Evolutionary conservation across 2,113 vertebrate genomes (phyloP).

Genomic region (Formicarius rufipectus): DNA sequence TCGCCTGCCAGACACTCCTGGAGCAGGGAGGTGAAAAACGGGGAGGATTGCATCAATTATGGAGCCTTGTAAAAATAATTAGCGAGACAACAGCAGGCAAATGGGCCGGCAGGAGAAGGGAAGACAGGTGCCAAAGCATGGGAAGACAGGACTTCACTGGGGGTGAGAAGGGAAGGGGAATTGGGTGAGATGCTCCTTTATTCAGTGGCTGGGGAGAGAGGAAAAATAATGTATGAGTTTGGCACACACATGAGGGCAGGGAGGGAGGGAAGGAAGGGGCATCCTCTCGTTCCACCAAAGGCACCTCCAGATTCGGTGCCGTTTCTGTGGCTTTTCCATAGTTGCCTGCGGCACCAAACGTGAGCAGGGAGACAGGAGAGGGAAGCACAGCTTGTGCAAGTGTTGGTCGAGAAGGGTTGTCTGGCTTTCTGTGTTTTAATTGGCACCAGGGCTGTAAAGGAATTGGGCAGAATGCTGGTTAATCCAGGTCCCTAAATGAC

Average conservation of each 20-base stretch:
- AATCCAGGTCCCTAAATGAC: neutral
- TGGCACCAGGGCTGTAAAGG: neutral
- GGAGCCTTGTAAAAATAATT: constrained; percentile 47
- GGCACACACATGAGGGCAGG: neutral
- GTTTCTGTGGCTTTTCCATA: neutral
- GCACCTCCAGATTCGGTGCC: neutral
- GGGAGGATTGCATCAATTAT: constrained; percentile 28
- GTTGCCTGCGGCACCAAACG: neutral
- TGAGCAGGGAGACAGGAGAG: neutral
- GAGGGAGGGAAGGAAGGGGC: neutral
- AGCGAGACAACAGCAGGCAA: constrained; percentile 49
- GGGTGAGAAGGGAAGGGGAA: neutral
- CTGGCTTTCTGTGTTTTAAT: rapidly evolving
- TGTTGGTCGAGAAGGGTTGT: rapidly evolving
- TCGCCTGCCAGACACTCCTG: neutral
- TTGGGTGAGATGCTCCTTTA: neutral
- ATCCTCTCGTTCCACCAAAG: neutral
- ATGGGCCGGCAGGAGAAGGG: constrained; percentile 2
- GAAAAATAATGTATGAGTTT: neutral
- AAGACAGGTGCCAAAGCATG: neutral
- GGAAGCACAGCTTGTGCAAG: neutral
- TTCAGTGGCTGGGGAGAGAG: neutral
- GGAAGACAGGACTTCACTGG: neutral
- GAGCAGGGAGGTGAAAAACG: constrained; percentile 4
- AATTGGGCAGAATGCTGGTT: neutral